phyloP scores from a whole-genome alignment of 2,888 invertebrate species.

The Siphlonurus alternatus region DNA sequence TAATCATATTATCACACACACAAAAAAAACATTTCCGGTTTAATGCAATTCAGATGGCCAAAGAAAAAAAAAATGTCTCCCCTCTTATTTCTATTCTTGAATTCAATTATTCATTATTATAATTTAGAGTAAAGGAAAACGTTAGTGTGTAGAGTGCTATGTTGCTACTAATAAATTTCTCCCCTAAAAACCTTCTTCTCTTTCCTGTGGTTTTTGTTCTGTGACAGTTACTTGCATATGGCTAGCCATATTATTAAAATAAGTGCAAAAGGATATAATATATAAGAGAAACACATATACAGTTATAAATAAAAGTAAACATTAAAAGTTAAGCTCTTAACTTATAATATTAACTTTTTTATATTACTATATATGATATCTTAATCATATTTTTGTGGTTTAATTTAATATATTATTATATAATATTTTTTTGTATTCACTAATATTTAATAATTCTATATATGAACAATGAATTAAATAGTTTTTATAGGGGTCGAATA shows the following conservation, averaged over 20 bases:
- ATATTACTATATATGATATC: neutral
- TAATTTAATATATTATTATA: neutral
- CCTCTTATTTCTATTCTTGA: too few relatives aligned
- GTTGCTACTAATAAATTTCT: too few relatives aligned
- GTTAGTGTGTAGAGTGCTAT: too few relatives aligned
- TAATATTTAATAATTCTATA: neutral
- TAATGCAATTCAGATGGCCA: too few relatives aligned
- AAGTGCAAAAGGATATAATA: neutral
- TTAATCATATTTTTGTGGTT: neutral
- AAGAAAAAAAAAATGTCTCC: too few relatives aligned
- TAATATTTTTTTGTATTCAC: neutral
- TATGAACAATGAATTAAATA: neutral
- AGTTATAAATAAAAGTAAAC: neutral
- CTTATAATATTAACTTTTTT: neutral
- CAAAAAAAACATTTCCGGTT: too few relatives aligned
- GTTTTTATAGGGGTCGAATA: neutral
- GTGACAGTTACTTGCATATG: neutral
- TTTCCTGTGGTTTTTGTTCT: neutral
- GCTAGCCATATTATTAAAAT: neutral
- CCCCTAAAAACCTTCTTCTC: neutral
- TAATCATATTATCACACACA: too few relatives aligned
- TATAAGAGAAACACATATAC: too few relatives aligned
- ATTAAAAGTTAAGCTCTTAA: neutral
- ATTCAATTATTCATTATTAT: too few relatives aligned
- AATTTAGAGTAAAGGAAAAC: too few relatives aligned